Evolutionary conservation across 2,888 invertebrate species (phyloP).

Genomic region (Tromatobia lineatoria): DNA sequence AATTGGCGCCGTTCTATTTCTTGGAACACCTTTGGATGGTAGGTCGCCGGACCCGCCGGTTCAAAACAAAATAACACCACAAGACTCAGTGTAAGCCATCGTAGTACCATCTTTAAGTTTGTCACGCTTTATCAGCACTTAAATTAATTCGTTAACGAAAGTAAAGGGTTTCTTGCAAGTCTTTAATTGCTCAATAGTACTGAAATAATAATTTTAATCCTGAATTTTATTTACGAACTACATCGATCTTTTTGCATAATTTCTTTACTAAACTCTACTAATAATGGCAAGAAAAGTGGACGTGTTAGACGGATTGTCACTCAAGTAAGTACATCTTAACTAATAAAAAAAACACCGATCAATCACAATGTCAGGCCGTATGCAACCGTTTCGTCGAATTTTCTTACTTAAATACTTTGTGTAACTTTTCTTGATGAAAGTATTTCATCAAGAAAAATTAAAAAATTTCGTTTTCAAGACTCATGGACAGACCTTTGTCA

Average conservation of each 20-base stretch:
- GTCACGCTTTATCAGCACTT: background rate
- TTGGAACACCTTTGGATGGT: background rate
- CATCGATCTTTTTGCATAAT: background rate
- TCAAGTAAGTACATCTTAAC: slow-evolving; percentile 67
- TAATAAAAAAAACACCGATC: too few relatives aligned
- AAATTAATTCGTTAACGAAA: background rate
- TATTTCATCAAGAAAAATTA: too few relatives aligned
- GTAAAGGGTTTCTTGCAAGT: background rate
- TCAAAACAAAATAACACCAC: background rate
- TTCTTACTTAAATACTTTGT: too few relatives aligned
- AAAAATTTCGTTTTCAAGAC: too few relatives aligned
- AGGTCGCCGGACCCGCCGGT: slow-evolving; percentile 5
- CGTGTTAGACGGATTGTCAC: slow-evolving; percentile 68
- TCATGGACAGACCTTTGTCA: too few relatives aligned
- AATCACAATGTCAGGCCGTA: too few relatives aligned
- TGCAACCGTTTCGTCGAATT: too few relatives aligned
- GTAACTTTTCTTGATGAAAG: too few relatives aligned
- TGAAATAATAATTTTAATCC: background rate
- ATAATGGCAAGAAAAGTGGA: slow-evolving; percentile 65
- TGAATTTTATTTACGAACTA: background rate
- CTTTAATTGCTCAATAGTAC: background rate
- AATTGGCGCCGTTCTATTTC: background rate
- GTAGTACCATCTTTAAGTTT: background rate
- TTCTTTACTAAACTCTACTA: slow-evolving; percentile 11
- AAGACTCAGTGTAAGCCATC: background rate